Evolutionary conservation across 2,888 invertebrate genomes (phyloP), one percentile per base, ranked within the genome.

Genomic region (Pimpla rufipes): DNA sequence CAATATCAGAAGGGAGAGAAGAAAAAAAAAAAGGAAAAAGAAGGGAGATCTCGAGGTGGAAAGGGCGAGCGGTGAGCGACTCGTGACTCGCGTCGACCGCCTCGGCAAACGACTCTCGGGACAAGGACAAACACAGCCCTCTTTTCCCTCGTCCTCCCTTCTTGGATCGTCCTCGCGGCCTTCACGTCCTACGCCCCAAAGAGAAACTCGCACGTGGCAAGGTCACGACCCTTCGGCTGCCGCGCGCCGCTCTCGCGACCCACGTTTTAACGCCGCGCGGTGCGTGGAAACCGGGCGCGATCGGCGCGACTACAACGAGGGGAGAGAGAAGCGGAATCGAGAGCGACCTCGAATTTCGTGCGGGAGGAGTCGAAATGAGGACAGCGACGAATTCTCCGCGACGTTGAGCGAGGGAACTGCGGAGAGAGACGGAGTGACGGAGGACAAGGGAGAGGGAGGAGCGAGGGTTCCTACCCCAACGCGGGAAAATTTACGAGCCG

Each of bases 401-500:
- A 55, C 21, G 55, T 29, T 29, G 29, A 29, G 5, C 76, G 18
- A 66, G 75, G 76, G 23, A 57, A 62, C 42, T 55, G 45, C 16
- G n/a, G 42, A 18, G 50, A 52, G 42, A 37, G 1, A 2, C 13
- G 35, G 42, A 59, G 59, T 59, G 50, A 45, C 52, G 40, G 40
- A 71, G 73, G 55, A 37, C 23, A n/a, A 47, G 77, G 57, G 40
- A 42, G 42, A 29, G 50, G 47, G 29, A 64, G 64, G 37, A 64
- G 62, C 47, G 84, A 81, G 84, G 85, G 85, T 86, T 73, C 86
- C 81, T 85, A 57, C 84, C 84, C 87, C 86, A 86, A 90, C 82
- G 84, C 85, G 88, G 68, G 71, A 85, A 87, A 90, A 91, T 92
- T 92, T 92, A 92, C 90, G 90, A 89, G 85, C 83, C 66, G 57